Base-by-base conservation (phyloP, 2,888 invertebrate genomes). In the Ectobius pallidus region DNA sequence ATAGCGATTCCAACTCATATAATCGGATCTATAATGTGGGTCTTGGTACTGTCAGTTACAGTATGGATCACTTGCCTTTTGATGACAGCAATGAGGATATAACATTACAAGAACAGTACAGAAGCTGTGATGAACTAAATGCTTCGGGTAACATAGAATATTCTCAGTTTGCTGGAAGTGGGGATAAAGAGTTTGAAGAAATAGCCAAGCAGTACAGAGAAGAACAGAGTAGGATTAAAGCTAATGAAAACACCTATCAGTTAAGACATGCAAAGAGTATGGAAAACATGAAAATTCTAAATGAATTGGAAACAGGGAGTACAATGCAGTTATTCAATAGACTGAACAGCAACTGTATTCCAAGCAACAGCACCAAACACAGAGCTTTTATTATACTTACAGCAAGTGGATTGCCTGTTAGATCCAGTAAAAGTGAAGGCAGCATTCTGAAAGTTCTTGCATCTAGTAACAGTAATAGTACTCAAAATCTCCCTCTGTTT, bases 41-140 rank as follows among this genome's bases (percentile, higher is more conserved):
- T 18, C 61, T 78, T 9, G 75, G 77, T 55, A 74, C 77, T 44
- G 73, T 78, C 11, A 78, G 78, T 16, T 78, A 78, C 68, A 78
- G 78, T 72, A 77, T 78, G 78, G 78, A 79, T 61, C 58, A 70
- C 22, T 27, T 72, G 44, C 58, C 62, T 9, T 16, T 58, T 22
- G 34, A 20, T 18, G 22, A 25, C 22, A 25, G 52, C 22, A 22
- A 14, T 22, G 25, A 52, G 11, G 52, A 52, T 25, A 0, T 52
- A 2, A 14, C 11, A 9, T 9, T 25, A 25, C 52, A 25, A 25
- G 1, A 22, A 18, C 52, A 52, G 3, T 52, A 22, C 9, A 52
- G 20, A 11, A 52, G 52, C 52, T 52, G 52, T 25, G 52, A 52
- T 2, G 52, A 52, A 14, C 52, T 52, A 25, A 9, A 18, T 9